Conservation (phyloP, 2,113 vertebrate species). For the Sylvietta virens region DNA sequence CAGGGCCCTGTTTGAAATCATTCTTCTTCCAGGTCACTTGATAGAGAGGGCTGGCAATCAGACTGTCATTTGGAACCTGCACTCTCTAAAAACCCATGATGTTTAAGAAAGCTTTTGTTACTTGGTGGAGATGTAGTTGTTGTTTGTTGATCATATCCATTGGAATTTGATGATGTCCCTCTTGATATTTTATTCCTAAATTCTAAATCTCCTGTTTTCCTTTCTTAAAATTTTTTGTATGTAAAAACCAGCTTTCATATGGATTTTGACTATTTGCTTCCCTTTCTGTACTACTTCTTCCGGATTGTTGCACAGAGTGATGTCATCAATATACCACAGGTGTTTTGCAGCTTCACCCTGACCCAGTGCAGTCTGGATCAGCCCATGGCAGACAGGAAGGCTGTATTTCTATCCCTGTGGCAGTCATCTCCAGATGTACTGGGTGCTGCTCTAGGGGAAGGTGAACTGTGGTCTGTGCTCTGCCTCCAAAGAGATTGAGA, state of each 20-base stretch:
- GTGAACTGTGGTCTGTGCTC: neutral
- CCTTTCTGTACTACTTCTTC: neutral
- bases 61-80: neutral
- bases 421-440: neutral
- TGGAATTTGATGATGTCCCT: neutral
- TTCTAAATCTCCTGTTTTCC: too few relatives aligned
- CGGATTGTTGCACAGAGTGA: neutral
- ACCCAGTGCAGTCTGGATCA: neutral
- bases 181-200: neutral
- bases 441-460: neutral
- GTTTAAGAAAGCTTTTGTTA: neutral
- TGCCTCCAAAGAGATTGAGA: neutral
- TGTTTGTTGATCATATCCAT: neutral
- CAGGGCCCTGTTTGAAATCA: neutral
- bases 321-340: neutral
- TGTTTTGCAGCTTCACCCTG: neutral
- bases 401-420: neutral
- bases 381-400: neutral
- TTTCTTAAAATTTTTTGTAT: neutral
- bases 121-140: neutral
- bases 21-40: neutral
- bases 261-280: neutral
- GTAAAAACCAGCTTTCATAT: neutral
- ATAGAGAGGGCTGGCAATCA: neutral
- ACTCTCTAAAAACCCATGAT: rapidly evolving